Evolutionary conservation across 2,797 vertebrate species (phyloP), one percentile per base, ranked within the genome.

Genomic region (Phyllotis vaccarum): DNA sequence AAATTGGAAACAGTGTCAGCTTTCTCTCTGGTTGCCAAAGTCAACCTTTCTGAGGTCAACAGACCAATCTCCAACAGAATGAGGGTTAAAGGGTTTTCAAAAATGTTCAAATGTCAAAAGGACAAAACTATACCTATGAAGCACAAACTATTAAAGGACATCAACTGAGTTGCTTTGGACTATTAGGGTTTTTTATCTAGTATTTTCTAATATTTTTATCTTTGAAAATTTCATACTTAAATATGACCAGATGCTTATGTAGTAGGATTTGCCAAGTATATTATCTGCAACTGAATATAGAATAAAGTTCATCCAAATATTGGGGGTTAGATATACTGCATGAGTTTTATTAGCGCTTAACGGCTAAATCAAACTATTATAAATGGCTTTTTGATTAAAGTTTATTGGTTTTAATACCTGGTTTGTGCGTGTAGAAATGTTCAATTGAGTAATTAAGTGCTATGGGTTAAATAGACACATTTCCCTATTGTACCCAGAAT

Each of bases 1-100:
- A 87, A 43, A 80, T 62, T 81, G 27, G 31, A 66, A 37, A 91
- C 37, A 24, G 14, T 89, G n/a, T 95, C 85, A 78, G n/a, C 46
- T 95, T 11, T 58, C 34, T 6, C 66, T 88, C 76, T 85, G 40
- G 10, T 83, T 66, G 70, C 46, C 78, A 76, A 11, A 95, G 37
- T 91, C 81, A 87, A 5, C 78, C 10, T 96, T 72, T 92, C 46
- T 85, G 64, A 94, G 66, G 80, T 91, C 83, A 95, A 17, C 22
- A 72, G 24, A 80, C 68, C 37, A 75, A 24, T 54, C 40, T 86
- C n/a, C 88, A 87, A 89, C 7, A 85, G 79, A 94, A 94, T 68
- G 72, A 92, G 22, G 74, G 62, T 74, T 66, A 74, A 75, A 85
- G 76, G n/a, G 14, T 85, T 89, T 82, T 68, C 43, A 24, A 97